Base-by-base conservation (phyloP, 2,113 vertebrate species). In the Centropus bengalensis region DNA sequence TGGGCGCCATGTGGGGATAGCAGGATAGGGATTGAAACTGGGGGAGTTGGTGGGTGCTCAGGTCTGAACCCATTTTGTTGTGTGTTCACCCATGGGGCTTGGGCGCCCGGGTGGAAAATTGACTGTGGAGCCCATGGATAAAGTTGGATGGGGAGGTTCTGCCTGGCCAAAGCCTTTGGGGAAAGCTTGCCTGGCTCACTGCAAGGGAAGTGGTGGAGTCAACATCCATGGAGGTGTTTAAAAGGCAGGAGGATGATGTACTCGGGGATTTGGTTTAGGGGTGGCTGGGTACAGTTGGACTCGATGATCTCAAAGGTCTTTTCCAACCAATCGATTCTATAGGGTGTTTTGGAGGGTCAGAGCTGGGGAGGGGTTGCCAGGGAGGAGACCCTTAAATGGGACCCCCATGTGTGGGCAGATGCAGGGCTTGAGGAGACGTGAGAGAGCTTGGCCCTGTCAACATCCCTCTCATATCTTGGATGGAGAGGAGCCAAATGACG, bases 1-100 rank as follows among this genome's bases (percentile, higher is more conserved):
- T 5, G 14, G 80, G 70, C 2, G 10, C 76, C n/a, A 2, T 1
- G 6, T 47, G 55, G 71, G 75, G 56, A 44, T 7, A 27, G 27
- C 2, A 4, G 66, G 58, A 8, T 66, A 1, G 3, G 86, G 36
- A 40, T 10, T 33, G 68, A 42, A 24, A 22, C 0, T n/a, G 79
- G 91, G 59, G 26, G 51, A 44, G 47, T 0, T 15, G 60, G n/a
- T 59, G n/a, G 49, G 15, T 4, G 17, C 12, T 66, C 1, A 0
- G 27, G 59, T 30, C 30, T 32, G 79, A 40, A 40, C 44, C 49
- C 1, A 0, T 26, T n/a, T n/a, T 66, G 69, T 6, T 5, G 10
- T 15, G 36, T 0, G 1, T 18, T 33, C 1, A 0, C 47, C 40
- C 6, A 0, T 20, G 28, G 69, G 47, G 8, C 6, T 30, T 49